Evolutionary conservation across 2,888 invertebrate species (phyloP).

Genomic region (Lycaena phlaeas): DNA sequence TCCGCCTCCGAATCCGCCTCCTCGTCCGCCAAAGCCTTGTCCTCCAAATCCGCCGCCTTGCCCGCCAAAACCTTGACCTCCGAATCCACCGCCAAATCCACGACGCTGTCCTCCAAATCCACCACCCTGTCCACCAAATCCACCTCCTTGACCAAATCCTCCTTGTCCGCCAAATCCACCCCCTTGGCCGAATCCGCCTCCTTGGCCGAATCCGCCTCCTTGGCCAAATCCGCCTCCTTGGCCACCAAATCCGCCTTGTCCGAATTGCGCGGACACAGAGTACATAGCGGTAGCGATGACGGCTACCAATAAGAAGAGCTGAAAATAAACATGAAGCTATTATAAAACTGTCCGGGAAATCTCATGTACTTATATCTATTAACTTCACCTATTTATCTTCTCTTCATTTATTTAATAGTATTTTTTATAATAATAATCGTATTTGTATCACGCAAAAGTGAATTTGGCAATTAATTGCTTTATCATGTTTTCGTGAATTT

Average conservation of each 20-base stretch:
- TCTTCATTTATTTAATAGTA: too few species aligned
- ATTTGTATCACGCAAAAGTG: too few species aligned
- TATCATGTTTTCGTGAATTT: too few species aligned
- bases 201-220: constrained; percentile 8
- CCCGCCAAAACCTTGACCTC: constrained; percentile 12
- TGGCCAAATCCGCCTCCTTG: constrained; percentile 15
- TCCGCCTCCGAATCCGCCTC: constrained; percentile 16
- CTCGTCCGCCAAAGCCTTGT: constrained; percentile 15
- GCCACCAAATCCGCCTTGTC: neutral
- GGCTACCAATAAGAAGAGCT: neutral
- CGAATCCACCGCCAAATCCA: constrained; percentile 8
- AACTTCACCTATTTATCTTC: too few species aligned
- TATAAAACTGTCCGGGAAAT: neutral
- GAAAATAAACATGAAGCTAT: neutral
- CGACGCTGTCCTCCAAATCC: constrained; percentile 11
- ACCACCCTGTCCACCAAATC: constrained; percentile 13
- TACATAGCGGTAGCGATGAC: neutral
- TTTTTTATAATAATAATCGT: too few species aligned
- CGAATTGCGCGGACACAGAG: neutral
- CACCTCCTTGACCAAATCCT: constrained; percentile 13
- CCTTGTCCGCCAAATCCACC: constrained; percentile 10
- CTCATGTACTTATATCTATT: too few species aligned
- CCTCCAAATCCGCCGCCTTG: constrained; percentile 12
- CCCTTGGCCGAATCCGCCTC: constrained; percentile 8
- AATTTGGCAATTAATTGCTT: too few species aligned